Evolutionary conservation across 2,113 vertebrate genomes (phyloP), one percentile per base, ranked within the genome.

Genomic region (Podarcis cretensis): DNA sequence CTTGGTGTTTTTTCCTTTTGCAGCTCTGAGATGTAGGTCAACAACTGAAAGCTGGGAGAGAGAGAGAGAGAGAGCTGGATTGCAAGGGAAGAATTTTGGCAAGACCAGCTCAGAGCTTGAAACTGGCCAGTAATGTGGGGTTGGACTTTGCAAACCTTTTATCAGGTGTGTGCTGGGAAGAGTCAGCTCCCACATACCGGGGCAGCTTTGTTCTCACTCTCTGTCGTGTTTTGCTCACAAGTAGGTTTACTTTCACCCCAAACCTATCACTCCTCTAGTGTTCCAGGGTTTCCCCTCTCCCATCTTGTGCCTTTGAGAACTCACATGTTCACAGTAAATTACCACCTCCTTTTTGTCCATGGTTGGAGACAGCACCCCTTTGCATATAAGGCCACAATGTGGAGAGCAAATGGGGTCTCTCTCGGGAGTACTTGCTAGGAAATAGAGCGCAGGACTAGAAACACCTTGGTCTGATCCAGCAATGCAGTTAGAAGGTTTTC

Each of bases 21-120:
- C 16, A 32, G 81, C 16, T 6, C 18, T 83, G 82, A 84, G 23
- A 78, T 84, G 43, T 89, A 78, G 81, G 87, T 89, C 81, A 84
- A 40, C 57, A 43, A 65, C 71, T 66, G 71, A 88, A 68, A 83
- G 4, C 32, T 73, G 78, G 63, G 13, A 82, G 79, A 54, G 10
- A 54, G 48, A 48, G 48, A 48, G 78, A 73, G 13, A 82, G 79
- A 25, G 30, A 73, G 10, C 40, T 57, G 37, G 40, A 73, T 73
- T 81, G 63, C 40, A 83, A 89, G 43, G 32, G 73, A 74, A 69
- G 65, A 30, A 57, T 37, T 84, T 89, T 78, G 81, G 87, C 75
- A 76, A 63, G 30, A 27, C 35, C 81, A 82, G 54, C 14, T 75
- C 54, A 32, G 30, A 54, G 81, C 40, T 88, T 68, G 71, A 57